Evolutionary conservation across 2,113 vertebrate genomes (phyloP).

Genomic region (Leptocoma aspasia): DNA sequence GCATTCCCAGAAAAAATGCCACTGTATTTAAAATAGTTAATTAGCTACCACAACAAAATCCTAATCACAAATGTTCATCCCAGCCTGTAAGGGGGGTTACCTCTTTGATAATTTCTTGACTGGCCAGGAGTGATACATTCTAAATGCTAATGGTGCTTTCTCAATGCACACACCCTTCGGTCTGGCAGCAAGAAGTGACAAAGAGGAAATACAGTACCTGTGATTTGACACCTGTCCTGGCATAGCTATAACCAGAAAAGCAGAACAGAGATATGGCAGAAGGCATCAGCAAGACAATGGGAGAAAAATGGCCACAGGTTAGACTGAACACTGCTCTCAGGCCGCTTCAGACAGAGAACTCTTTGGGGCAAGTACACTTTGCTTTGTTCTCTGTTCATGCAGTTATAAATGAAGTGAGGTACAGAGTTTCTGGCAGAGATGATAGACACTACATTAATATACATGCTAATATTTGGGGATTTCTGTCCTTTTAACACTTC

Average conservation of each 20-base stretch:
- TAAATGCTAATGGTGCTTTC: not conserved
- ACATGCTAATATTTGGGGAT: not conserved
- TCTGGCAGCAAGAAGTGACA: not conserved
- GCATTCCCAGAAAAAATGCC: not conserved
- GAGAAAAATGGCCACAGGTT: conserved; percentile 21
- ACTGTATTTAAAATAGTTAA: not conserved
- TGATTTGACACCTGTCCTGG: not conserved
- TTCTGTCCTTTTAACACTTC: not conserved
- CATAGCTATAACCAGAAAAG: not conserved
- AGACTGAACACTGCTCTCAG: not conserved
- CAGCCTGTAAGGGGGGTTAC: not conserved
- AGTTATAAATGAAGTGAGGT: not conserved
- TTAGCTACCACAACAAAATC: not conserved
- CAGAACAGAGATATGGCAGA: not conserved
- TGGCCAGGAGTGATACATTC: not conserved
- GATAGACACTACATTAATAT: not conserved
- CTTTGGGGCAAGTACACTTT: not conserved
- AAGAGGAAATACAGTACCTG: not conserved
- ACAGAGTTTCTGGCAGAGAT: not conserved
- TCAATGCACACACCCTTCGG: not conserved
- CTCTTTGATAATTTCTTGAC: not conserved
- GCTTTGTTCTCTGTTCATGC: not conserved
- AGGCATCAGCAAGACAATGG: not conserved
- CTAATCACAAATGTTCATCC: not conserved
- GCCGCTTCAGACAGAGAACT: not conserved